Evolutionary conservation across 2,888 invertebrate species (phyloP), one percentile per base, ranked within the genome.

Genomic region (Cheilosia vernalis): DNA sequence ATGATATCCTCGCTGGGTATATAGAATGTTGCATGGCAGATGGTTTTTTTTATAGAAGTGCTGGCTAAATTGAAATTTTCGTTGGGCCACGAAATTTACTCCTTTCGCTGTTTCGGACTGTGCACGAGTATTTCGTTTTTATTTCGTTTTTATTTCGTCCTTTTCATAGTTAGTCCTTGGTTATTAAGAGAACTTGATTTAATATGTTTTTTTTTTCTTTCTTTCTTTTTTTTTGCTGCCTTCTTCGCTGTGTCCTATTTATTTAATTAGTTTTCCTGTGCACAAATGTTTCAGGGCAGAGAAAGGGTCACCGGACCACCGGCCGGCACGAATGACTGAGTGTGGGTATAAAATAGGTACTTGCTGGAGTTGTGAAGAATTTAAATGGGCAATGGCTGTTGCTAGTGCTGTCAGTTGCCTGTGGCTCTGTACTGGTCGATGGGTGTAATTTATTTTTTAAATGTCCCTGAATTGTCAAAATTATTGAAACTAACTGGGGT

Each of bases 111-210:
- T 60, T 21, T 60, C 42, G 37, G 44, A 24, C 21, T 63, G 47
- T 64, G 7, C 47, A 17, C 9, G 17, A 19, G 17, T 47, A 17
- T 47, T 47, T 66, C 24, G 49, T 10, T 55, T 44, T 55, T 47
- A 17, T 47, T 47, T 66, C 24, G 49, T 10, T 55, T 44, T 55
- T 42, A 47, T 47, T 47, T 24, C 19, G 51, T 74, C 70, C 55
- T 79, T 79, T 76, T 56, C 73, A 53, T 81, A 85, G 81, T 81
- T 67, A 72, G 85, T 85, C 81, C 80, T 80, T 85, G 81, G 85
- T 85, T 81, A 81, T 85, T 85, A 81, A 77, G 81, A 77, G 85
- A 80, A 85, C 85, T 85, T 85, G 85, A 85, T 85, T 85, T 85
- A 81, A 81, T 85, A 61, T 70, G 76, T 40, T 61, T 64, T 51